Base-by-base conservation (phyloP, 2,888 invertebrate genomes). In the Sipunculus nudus region DNA sequence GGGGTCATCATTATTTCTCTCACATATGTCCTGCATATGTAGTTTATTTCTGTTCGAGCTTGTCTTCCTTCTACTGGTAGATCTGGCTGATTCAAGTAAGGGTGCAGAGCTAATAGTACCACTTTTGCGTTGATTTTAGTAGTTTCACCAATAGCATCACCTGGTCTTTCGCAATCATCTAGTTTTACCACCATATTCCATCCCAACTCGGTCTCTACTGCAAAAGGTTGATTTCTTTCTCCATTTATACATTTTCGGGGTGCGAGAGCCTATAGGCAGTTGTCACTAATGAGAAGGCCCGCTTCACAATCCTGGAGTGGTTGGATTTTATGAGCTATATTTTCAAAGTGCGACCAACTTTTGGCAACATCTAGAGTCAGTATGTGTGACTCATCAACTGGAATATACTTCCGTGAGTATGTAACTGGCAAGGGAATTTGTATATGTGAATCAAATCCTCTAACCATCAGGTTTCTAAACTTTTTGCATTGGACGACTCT, bases 321-420 rank as follows among this genome's bases (percentile, higher is more conserved):
- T 31, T 43, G 32, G 5, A 71, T 40, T 32, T 63, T 47, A 40
- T 59, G 29, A 23, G 63, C 56, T 40, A 71, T 60, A 3, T 23
- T 10, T 35, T 53, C 28, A 32, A 68, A 58, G 49, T 68, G 68
- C 5, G 64, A 61, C 66, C 71, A 68, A 41, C 26, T 47, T 28
- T 26, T 48, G 8, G 69, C 65, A 13, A 32, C 59, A 13, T 65
- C 59, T 16, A 55, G 57, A 38, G 65, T 70, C 2, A 66, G 68
- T 28, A 72, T 70, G 50, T 72, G 70, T 4, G 61, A 56, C 6
- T 56, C 32, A 52, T 68, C 58, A 8, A 61, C 65, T n/a, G 71
- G 64, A 50, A 71, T 68, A 6, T 55, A 41, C 25, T 40, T 43
- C 23, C 68, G 53, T 0, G 69, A 39, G 46, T 63, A 70, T 3